Percentiles rank a stretch among this genome's conserved stretches.
phyloP scores from a whole-genome alignment of 37 sponge, comb jelly and placozoan genomes.

The Bolinopsis microptera region DNA sequence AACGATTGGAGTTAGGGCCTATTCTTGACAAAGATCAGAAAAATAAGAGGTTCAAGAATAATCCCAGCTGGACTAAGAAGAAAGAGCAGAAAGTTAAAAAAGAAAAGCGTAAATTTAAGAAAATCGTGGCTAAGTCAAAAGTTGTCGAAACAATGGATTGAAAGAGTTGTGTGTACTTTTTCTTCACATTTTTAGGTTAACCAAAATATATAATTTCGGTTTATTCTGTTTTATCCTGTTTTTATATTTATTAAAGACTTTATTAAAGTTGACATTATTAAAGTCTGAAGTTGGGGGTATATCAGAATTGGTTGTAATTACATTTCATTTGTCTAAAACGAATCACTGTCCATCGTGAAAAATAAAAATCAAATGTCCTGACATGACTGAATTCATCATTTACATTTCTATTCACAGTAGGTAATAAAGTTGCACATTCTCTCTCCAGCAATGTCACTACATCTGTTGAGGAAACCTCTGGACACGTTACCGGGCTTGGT shows the following conservation, averaged over 20 bases:
- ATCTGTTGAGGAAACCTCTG: neutral
- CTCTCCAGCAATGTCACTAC: neutral
- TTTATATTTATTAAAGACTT: no score
- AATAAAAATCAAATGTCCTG: no score
- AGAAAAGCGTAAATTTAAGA: slow-evolving; percentile 23
- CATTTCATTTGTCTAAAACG: no score
- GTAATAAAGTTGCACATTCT: no score
- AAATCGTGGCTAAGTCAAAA: neutral
- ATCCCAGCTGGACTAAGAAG: slow-evolving; percentile 38
- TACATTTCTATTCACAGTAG: no score
- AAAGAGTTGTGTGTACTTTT: neutral
- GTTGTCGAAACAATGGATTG: neutral
- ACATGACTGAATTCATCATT: no score
- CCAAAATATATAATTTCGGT: neutral
- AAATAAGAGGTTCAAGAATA: neutral
- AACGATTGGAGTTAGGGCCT: slow-evolving; percentile 2
- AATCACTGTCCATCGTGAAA: no score
- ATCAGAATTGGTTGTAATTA: no score
- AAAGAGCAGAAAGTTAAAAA: slow-evolving; percentile 53
- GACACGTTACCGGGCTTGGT: neutral
- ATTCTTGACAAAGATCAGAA: neutral
- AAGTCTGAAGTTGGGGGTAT: no score
- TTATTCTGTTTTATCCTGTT: neutral
- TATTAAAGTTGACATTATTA: no score
- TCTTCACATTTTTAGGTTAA: no score